A percentile compares a stretch with the other conserved stretches of the same genome.
phyloP scores from a whole-genome alignment of 2,113 vertebrate genomes.

The Podiceps cristatus region DNA sequence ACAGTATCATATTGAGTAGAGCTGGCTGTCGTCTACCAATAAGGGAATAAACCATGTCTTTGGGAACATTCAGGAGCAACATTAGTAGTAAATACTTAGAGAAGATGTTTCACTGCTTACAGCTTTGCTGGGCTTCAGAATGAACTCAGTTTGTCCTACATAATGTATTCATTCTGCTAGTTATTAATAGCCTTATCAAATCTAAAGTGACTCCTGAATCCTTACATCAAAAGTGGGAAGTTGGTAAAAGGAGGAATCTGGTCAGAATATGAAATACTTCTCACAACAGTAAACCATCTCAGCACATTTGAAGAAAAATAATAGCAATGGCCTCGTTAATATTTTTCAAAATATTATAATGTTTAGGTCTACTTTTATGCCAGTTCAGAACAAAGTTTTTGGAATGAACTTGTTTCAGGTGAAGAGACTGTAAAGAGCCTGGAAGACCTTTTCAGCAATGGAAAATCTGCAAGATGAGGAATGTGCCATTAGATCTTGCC shows the following conservation, averaged over 20 bases:
- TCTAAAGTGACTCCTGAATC: neutral
- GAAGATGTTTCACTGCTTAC: neutral
- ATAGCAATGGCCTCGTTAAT: neutral
- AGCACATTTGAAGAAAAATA: neutral
- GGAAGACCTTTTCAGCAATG: neutral
- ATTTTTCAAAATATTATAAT: neutral
- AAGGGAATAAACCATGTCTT: neutral
- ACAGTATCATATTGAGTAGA: fast-evolving
- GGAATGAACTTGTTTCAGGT: neutral
- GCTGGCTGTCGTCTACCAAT: neutral
- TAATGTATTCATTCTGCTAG: neutral
- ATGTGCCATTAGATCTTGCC: neutral
- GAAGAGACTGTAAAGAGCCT: neutral
- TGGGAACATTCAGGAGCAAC: neutral
- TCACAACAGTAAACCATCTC: neutral
- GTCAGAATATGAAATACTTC: neutral
- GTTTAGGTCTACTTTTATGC: neutral
- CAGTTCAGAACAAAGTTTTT: neutral
- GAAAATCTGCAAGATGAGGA: neutral
- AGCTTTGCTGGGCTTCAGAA: neutral
- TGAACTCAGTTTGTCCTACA: neutral
- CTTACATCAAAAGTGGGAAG: neutral
- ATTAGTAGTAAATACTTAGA: neutral
- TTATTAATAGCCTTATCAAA: neutral
- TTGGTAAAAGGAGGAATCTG: neutral